Conservation (phyloP, 2,113 vertebrate genomes). For the Sander vitreus region DNA sequence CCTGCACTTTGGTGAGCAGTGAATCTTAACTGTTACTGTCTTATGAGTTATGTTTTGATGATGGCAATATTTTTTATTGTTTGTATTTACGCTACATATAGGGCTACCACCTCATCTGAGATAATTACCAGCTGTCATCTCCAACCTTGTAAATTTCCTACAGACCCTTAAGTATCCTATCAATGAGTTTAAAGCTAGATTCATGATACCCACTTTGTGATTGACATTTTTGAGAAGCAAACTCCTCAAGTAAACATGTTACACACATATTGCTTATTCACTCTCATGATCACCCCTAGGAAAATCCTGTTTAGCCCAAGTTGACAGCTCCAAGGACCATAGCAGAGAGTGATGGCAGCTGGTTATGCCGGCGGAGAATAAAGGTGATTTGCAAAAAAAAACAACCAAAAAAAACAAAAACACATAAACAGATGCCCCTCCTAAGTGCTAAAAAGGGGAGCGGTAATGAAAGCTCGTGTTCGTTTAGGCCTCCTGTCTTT, state of each 20-base stretch:
- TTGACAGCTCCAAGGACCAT: conserved; percentile 35
- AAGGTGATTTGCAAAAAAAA: conserved; percentile 61
- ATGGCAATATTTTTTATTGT: neutral
- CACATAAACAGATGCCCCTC: conserved; percentile 64
- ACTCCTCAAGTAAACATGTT: neutral
- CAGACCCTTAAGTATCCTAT: neutral
- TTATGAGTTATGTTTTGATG: neutral
- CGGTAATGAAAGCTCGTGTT: conserved; percentile 72
- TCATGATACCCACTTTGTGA: neutral
- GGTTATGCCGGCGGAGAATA: conserved; percentile 45
- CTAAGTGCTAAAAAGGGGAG: conserved; percentile 65
- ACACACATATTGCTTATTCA: conserved; percentile 20
- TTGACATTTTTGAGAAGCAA: conserved; percentile 10
- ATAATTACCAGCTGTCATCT: no score
- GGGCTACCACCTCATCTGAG: neutral
- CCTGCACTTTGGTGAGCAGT: neutral
- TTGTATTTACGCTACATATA: neutral
- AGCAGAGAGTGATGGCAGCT: conserved; percentile 49
- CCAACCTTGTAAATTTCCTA: neutral
- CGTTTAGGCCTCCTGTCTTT: conserved; percentile 69
- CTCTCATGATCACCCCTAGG: conserved; percentile 6
- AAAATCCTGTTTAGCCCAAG: conserved; percentile 34
- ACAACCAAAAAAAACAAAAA: conserved; percentile 19
- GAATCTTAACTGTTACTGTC: neutral
- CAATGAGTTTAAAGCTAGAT: neutral